Evolutionary conservation across 2,888 invertebrate species (phyloP), one percentile per base, ranked within the genome.

Genomic region (Rhagonycha fulva): DNA sequence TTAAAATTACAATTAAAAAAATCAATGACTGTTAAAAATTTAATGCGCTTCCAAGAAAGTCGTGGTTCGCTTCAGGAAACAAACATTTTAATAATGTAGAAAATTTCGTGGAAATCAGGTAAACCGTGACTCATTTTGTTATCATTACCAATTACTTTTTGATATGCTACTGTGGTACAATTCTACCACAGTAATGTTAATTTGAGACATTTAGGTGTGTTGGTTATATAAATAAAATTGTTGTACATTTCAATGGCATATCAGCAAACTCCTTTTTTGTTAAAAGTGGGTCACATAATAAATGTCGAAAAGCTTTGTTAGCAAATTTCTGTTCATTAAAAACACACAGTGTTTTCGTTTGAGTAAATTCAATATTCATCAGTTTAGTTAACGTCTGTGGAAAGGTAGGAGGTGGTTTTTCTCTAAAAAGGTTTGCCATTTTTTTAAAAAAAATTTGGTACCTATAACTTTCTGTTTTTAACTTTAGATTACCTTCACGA

Each of bases 401-500:
- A 47, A 47, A 47, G n/a, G 9, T 3, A 26, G 26, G 28, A 28
- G 47, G 47, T 47, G n/a, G 47, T 47, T 47, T 47, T 47, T 47
- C 47, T 47, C 47, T 47, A n/a, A 47, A 47, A n/a, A n/a, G 47
- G n/a, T 47, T n/a, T n/a, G n/a, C n/a, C n/a, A n/a, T 2, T 19
- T 19, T 19, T 19, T 19, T n/a, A n/a, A 7, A 47, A 19, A 70
- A 70, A 19, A 12, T 32, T 19, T 24, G 32, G 32, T 4, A n/a
- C n/a, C n/a, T n/a, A 9, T 28, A 28, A 28, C 28, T 28, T 30
- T 32, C 7, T 68, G 10, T 62, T 71, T 72, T 77, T 75, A 24
- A 71, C 85, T 85, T 72, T 81, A 87, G 87, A 85, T 83, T 86
- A 86, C 76, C 79, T 87, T 5, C 86, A 86, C 74, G 86, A 87